phyloP scores from a whole-genome alignment of 2,113 vertebrate species.

The Agelaius phoeniceus region DNA sequence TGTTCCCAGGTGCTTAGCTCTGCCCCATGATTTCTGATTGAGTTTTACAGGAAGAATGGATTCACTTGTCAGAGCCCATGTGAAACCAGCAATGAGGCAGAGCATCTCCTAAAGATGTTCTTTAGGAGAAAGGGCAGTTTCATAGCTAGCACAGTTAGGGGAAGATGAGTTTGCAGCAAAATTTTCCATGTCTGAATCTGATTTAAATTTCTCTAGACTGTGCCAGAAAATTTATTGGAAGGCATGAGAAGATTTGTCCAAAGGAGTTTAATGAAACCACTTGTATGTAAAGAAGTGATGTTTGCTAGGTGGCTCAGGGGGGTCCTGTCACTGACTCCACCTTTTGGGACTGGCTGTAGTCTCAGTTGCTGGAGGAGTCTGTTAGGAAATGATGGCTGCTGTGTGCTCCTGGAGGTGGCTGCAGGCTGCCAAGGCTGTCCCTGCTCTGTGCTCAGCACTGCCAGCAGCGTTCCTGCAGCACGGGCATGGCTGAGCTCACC shows the following conservation, averaged over 20 bases:
- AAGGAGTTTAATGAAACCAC: background rate
- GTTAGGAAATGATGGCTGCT: background rate
- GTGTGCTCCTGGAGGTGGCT: background rate
- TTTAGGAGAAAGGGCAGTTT: background rate
- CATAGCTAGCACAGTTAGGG: background rate
- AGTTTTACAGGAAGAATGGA: background rate
- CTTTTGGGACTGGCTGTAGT: background rate
- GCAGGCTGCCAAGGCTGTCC: background rate
- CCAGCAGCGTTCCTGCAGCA: fast-evolving
- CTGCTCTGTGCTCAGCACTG: background rate
- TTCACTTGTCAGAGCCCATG: background rate
- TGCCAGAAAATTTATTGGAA: background rate
- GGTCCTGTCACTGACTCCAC: background rate
- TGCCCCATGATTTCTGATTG: background rate
- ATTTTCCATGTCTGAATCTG: background rate
- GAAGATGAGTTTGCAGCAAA: background rate
- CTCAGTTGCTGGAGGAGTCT: background rate
- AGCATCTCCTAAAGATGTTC: background rate
- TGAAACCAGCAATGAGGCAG: background rate
- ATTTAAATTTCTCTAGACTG: background rate
- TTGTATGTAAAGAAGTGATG: background rate
- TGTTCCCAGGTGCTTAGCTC: background rate
- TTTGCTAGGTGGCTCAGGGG: background rate
- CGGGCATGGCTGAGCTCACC: background rate
- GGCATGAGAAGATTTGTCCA: background rate